Conservation (phyloP, 2,113 vertebrate genomes). For the Nibea coibor region DNA sequence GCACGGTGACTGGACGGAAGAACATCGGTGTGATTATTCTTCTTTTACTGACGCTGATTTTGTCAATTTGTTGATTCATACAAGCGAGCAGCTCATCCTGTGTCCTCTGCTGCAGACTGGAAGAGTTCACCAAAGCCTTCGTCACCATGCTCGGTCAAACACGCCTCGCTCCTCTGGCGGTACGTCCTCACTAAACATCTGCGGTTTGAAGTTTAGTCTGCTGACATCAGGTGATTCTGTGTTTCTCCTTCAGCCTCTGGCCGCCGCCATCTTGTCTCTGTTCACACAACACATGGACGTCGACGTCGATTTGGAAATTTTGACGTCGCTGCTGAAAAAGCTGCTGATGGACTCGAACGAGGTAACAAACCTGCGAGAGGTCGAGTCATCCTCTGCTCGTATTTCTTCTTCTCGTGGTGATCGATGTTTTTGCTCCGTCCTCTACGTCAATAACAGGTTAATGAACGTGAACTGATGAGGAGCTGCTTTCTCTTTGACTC, state of each 20-base stretch:
- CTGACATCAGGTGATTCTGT: neutral
- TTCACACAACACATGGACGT: constrained; percentile 68
- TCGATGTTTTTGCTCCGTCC: too few relatives aligned
- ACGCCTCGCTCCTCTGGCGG: constrained; percentile 68
- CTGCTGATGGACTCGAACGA: constrained; percentile 58
- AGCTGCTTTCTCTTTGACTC: too few relatives aligned
- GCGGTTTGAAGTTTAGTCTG: neutral
- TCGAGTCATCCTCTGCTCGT: too few relatives aligned
- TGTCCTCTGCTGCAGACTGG: constrained; percentile 67
- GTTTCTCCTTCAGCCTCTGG: constrained; percentile 71
- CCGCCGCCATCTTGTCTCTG: constrained; percentile 78
- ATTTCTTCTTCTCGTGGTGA: too few relatives aligned
- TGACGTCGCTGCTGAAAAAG: constrained; percentile 66
- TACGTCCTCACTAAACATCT: constrained; percentile 58
- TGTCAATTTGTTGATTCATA: neutral
- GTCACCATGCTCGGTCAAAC: constrained; percentile 70
- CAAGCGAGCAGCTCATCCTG: neutral
- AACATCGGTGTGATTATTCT: constrained; percentile 68
- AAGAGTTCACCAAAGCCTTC: constrained; percentile 76
- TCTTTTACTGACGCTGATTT: neutral
- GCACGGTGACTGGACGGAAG: constrained; percentile 68
- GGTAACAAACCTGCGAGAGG: constrained; percentile 58
- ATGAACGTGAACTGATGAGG: too few relatives aligned
- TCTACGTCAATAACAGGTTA: too few relatives aligned
- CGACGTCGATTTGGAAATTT: constrained; percentile 60